These are phyloP conservation scores for Candidula unifasciata DNA, from an alignment of 2,888 invertebrate species.

Conservation along the genomic window DNA sequence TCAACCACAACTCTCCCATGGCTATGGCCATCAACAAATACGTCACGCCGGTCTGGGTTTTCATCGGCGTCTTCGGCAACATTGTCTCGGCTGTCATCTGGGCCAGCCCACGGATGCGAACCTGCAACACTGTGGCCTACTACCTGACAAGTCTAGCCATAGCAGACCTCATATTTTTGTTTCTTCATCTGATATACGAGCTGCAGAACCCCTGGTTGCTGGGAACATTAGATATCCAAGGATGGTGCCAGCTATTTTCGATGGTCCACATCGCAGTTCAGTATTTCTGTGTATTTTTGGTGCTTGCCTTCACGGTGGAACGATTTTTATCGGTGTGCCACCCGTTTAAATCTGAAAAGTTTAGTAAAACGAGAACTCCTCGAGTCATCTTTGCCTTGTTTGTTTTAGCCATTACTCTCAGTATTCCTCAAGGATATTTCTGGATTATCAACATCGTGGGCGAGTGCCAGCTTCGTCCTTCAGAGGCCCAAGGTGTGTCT, in stretches of 20 bases:
- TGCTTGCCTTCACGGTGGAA: constrained; percentile 75
- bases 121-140: constrained; percentile 74
- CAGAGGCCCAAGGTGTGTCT: constrained; percentile 49
- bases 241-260: constrained; percentile 72
- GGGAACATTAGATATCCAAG: constrained; percentile 60
- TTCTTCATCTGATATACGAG: constrained; percentile 72
- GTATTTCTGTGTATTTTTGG: constrained; percentile 74
- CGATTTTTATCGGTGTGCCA: constrained; percentile 72
- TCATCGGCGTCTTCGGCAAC: constrained; percentile 74
- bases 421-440: constrained; percentile 72
- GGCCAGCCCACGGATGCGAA: constrained; percentile 70
- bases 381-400: constrained; percentile 66
- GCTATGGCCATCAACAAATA: constrained; percentile 68
- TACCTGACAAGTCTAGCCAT: constrained; percentile 74
- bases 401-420: constrained; percentile 58
- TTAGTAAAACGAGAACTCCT: constrained; percentile 69
- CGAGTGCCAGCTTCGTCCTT: constrained; percentile 52
- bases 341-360: constrained; percentile 71
- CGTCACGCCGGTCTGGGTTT: constrained; percentile 73
- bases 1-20: constrained; percentile 58
- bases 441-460: constrained; percentile 66
- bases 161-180: constrained; percentile 70
- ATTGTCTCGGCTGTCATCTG: constrained; percentile 72
- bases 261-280: constrained; percentile 70
- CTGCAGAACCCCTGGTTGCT: constrained; percentile 73